phyloP scores from a whole-genome alignment of 2,888 invertebrate genomes.

The Odontocerum albicorne region DNA sequence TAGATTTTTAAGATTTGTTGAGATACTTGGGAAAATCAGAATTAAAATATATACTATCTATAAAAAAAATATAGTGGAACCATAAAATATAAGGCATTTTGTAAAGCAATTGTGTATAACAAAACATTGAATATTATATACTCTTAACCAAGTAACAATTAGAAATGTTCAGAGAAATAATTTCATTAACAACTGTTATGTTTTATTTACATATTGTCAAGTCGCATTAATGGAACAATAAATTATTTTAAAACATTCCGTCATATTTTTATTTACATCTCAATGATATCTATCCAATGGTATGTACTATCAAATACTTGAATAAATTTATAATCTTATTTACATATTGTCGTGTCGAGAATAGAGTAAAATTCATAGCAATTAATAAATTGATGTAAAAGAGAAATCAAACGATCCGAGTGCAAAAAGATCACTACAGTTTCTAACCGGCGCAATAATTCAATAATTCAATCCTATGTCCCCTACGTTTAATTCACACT shows the following conservation, averaged over 20 bases:
- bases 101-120: neutral
- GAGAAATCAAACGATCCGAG: conserved; percentile 29
- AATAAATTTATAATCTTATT: conserved; percentile 49
- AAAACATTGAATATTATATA: neutral
- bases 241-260: conserved; percentile 29
- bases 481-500: conserved; percentile 25
- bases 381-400: conserved; percentile 33
- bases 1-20: too few relatives aligned
- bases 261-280: conserved; percentile 32
- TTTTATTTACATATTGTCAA: conserved; percentile 54
- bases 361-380: conserved; percentile 42
- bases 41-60: too few relatives aligned
- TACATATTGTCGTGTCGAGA: conserved; percentile 60
- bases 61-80: too few relatives aligned
- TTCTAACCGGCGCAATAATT: conserved; percentile 24
- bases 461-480: conserved; percentile 19
- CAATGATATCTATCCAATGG: conserved; percentile 16
- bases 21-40: too few relatives aligned
- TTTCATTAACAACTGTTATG: conserved; percentile 40
- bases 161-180: neutral
- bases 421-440: conserved; percentile 32
- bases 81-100: too few relatives aligned
- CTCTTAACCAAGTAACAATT: neutral
- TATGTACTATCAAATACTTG: conserved; percentile 33
- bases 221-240: conserved; percentile 46